Base-by-base conservation (phyloP, 2,797 vertebrate genomes). In the Hoplostethus atlanticus region DNA sequence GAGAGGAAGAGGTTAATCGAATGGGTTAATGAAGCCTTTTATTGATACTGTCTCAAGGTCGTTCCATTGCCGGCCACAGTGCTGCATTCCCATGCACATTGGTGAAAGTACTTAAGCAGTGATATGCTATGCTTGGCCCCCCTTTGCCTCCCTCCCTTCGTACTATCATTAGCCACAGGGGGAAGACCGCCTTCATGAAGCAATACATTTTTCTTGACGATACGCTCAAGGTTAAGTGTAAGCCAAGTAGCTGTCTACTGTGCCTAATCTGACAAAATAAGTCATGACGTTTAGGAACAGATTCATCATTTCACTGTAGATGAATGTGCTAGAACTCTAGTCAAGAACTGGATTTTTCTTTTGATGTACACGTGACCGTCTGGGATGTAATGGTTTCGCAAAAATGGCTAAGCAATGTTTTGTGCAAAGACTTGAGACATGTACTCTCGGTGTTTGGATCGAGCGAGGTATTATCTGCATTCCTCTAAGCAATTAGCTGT, bases 1-100 rank as follows among this genome's bases (percentile, higher is more conserved):
- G 86, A 82, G 85, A 80, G 77, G 81, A 83, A 65, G 80, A 87
- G 91, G 89, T 93, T 93, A 92, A 91, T 91, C 79, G 77, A 89
- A 88, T 40, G 70, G 87, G 71, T 92, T 92, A 92, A 93, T 91
- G 88, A 91, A 80, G 85, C 89, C 17, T 91, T 93, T 92, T 91
- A 94, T 86, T 64, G 79, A 90, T 34, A 82, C 73, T 77, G 65
- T 83, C 74, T 88, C 87, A 91, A 92, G 91, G 93, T 92, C 79
- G 12, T 81, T 74, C 46, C 52, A 2, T 63, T 25, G 80, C 77
- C 7, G 65, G 21, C 56, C 15, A 13, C n/a, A 9, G 8, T 0
- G 58, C 53, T 31, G 47, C 80, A 64, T 88, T 79, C 83, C 73
- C 50, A 62, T 70, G 40, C 79, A 84, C 40, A 3, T 21, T n/a